These are phyloP conservation scores for Drosophila falleni DNA, from an alignment of 2,888 invertebrate species.

Conservation along the genomic window DNA sequence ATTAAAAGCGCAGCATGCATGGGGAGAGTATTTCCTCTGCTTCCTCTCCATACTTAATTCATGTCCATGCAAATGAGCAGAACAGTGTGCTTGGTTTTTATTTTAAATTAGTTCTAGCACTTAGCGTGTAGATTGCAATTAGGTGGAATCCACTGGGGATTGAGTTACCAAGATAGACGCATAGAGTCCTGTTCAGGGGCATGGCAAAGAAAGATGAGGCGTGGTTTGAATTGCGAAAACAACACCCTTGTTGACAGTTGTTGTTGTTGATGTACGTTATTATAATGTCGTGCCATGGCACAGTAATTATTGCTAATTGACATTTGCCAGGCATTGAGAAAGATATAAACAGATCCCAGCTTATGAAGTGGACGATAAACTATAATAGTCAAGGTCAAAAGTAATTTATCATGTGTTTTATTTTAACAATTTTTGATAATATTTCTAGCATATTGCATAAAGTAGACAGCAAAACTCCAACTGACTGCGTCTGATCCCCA, in stretches of 20 bases:
- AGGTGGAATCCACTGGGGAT: conserved; percentile 47
- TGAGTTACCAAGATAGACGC: conserved; percentile 55
- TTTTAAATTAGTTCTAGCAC: conserved; percentile 76
- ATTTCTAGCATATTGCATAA: conserved; percentile 25
- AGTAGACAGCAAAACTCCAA: conserved; percentile 30
- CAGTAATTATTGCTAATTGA: conserved; percentile 76
- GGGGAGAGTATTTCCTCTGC: neutral
- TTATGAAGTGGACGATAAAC: neutral
- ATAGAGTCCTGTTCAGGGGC: conserved; percentile 2
- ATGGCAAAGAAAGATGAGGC: neutral
- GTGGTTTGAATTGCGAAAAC: conserved; percentile 24
- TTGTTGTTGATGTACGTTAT: conserved; percentile 53
- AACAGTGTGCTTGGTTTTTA: conserved; percentile 21
- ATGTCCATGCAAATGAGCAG: conserved; percentile 44
- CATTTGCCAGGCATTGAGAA: conserved; percentile 51
- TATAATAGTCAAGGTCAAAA: conserved; percentile 29
- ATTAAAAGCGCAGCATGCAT: conserved; percentile 52
- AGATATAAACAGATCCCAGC: conserved; percentile 17
- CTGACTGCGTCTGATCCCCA: conserved; percentile 40
- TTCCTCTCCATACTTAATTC: too few relatives aligned
- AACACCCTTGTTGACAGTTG: conserved; percentile 42
- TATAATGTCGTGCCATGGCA: conserved; percentile 62
- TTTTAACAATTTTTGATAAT: conserved; percentile 30
- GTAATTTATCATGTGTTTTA: conserved; percentile 7
- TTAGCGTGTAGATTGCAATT: conserved; percentile 74